Percentiles rank a stretch among this genome's conserved stretches.
These are phyloP conservation scores for human (Homo sapiens) DNA, from an alignment of 2,113 vertebrate genomes.

Conservation along the genomic window GRCh38 chr5:181195001-181195500, in stretches of 20 bases:
- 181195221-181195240: constrained; percentile 84
- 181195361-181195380: constrained; percentile 84
- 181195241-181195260: constrained; percentile 85
- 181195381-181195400: constrained; percentile 78
- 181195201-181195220: constrained; percentile 85
- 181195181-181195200: constrained; percentile 80
- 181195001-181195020: neutral
- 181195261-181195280: constrained; percentile 82
- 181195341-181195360: constrained; percentile 79
- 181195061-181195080: neutral
- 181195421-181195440: constrained; percentile 83
- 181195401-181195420: constrained; percentile 87
- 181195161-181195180: constrained; percentile 75
- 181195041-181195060: neutral
- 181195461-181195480: constrained; percentile 95
- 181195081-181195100: neutral
- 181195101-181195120: neutral
- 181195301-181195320: constrained; percentile 84
- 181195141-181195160: neutral
- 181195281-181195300: constrained; percentile 86
- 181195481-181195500: constrained; percentile 86
- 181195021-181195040: neutral
- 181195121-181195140: neutral
- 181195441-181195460: constrained; percentile 86
- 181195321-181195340: constrained; percentile 69